phyloP scores from a whole-genome alignment of 1,140 invertebrate genomes.

The Acyrthosiphon pisum region DNA sequence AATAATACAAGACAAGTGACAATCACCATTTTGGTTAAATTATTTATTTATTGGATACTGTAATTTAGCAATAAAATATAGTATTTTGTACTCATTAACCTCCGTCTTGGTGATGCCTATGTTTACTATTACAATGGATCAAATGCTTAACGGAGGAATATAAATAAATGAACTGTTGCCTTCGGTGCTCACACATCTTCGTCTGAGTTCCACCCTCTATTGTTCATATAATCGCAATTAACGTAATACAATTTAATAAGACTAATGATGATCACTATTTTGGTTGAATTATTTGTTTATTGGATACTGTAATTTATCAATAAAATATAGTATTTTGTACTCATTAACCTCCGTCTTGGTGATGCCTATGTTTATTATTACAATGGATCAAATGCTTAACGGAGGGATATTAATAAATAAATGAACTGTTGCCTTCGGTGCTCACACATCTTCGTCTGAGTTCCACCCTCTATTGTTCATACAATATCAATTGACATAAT shows the following conservation, averaged over 20 bases:
- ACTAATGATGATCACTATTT: no score
- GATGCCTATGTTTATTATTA: slow-evolving; percentile 5
- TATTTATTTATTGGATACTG: no score
- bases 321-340: no score
- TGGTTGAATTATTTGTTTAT: no score
- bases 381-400: slow-evolving; percentile 49
- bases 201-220: slow-evolving; percentile 49
- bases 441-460: slow-evolving; percentile 47
- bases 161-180: neutral
- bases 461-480: slow-evolving; percentile 50
- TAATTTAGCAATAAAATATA: no score
- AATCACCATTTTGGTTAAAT: no score
- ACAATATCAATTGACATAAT: neutral
- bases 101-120: slow-evolving; percentile 47
- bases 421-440: slow-evolving; percentile 50
- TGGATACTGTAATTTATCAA: no score
- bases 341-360: slow-evolving; percentile 36
- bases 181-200: slow-evolving; percentile 46
- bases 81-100: neutral
- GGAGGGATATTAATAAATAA: neutral
- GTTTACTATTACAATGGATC: slow-evolving; percentile 6
- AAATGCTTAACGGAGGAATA: slow-evolving; percentile 40
- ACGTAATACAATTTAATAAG: no score
- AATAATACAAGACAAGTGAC: no score
- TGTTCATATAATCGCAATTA: neutral